Conservation (phyloP, 2,113 vertebrate species). For the Scortum barcoo region DNA sequence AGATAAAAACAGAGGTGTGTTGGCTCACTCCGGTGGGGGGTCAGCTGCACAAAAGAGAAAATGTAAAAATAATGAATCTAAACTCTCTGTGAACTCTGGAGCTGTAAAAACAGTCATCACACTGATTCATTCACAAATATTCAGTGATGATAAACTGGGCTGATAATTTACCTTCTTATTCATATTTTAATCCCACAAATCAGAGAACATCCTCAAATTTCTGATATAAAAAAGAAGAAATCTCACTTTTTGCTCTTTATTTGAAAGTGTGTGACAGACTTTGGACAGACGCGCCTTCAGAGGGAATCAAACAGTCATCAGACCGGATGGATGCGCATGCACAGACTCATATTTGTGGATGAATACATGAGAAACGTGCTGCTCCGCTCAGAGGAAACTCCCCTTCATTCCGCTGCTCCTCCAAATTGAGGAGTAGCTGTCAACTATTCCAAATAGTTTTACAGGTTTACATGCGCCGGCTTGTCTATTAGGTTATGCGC, state of each 20-base stretch:
- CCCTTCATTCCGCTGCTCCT: slow-evolving; percentile 55
- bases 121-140: neutral
- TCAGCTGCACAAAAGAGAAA: too few relatives aligned
- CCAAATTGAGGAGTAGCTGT: slow-evolving; percentile 71
- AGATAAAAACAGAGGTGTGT: slow-evolving; percentile 1
- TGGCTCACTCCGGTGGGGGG: neutral
- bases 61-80: neutral
- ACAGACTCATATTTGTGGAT: neutral
- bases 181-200: neutral
- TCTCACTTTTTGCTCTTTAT: neutral
- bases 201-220: neutral
- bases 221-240: neutral
- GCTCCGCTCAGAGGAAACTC: slow-evolving; percentile 33
- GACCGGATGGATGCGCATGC: slow-evolving; percentile 41
- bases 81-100: slow-evolving; percentile 12
- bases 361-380: slow-evolving; percentile 22
- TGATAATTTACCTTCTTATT: neutral
- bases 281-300: neutral
- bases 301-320: neutral
- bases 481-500: slow-evolving; percentile 76
- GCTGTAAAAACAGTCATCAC: slow-evolving; percentile 29
- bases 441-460: slow-evolving; percentile 85
- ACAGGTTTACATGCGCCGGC: slow-evolving; percentile 81
- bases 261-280: too few relatives aligned
- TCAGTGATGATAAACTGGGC: too few relatives aligned